Evolutionary conservation across 1,140 invertebrate species (phyloP), one percentile per base, ranked within the genome.

Genomic region (Philotrypesis tridentata): DNA sequence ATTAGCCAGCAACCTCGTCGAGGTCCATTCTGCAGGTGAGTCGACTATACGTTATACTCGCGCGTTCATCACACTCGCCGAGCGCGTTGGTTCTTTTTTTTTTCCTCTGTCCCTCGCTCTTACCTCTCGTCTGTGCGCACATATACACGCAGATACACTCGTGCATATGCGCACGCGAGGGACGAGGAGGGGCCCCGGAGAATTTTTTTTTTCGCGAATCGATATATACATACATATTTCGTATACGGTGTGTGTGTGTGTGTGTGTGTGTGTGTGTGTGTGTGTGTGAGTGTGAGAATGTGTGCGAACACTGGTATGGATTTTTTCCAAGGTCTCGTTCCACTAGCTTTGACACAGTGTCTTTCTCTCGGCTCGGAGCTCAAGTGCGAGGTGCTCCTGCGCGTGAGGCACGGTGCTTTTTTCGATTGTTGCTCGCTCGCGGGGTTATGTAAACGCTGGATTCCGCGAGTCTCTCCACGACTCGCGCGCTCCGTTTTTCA

Each of bases 1-100:
- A 89, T 91, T 91, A 90, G 89, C 88, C 73, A 86, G 87, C 86
- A 87, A 85, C 89, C 85, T 90, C 85, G 86, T 84, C 86, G 87
- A 85, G 83, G 85, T 79, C 48, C 68, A 79, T 21, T 79, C 78
- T 43, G 40, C 40, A 72, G 78, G 78, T 79, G 68, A 79, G 78
- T 71, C n/a, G 17, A 25, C 21, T 2, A n/a, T n/a, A n/a, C n/a
- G n/a, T n/a, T n/a, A n/a, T n/a, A 27, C 61, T n/a, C 23, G n/a
- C 60, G 60, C 21, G 21, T 61, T 23, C 60, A 12, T 61, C 21
- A 23, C 21, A 65, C 60, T 65, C 60, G 55, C 7, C 8, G 14
- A 61, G 27, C 11, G 40, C 40, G 33, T 23, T 27, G 40, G 43
- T 12, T 25, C n/a, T n/a, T 43, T 25, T 25, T 23, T 71, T n/a